phyloP scores from a whole-genome alignment of 2,113 vertebrate genomes.

The Miniopterus natalensis region DNA sequence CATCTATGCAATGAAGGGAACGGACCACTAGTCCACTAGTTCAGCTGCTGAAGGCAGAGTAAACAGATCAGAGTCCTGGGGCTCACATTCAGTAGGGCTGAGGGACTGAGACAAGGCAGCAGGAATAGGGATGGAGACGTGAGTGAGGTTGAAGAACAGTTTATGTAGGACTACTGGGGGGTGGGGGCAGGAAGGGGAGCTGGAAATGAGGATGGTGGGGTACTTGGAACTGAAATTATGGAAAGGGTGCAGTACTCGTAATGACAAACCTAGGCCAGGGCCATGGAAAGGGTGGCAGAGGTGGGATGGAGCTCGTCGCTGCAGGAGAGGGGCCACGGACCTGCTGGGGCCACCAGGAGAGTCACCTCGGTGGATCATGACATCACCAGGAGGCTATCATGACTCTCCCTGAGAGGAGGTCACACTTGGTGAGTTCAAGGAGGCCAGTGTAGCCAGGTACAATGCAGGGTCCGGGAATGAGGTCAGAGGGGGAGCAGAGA shows the following conservation, averaged over 20 bases:
- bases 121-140: background rate
- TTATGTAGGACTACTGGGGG: background rate
- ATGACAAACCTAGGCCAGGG: background rate
- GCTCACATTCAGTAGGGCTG: accelerated
- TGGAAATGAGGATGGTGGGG: background rate
- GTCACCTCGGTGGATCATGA: background rate
- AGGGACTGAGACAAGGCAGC: background rate
- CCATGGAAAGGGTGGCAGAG: background rate
- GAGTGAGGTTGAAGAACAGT: background rate
- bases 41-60: background rate
- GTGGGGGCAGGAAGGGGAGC: background rate
- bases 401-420: background rate
- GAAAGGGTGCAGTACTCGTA: background rate
- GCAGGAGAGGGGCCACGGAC: background rate
- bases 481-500: accelerated
- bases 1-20: background rate
- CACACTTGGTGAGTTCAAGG: background rate
- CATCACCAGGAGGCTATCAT: background rate
- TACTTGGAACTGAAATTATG: background rate
- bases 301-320: too few species aligned
- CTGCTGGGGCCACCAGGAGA: background rate
- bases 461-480: background rate
- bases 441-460: background rate
- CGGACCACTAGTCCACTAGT: background rate
- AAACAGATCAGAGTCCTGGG: background rate